These are phyloP conservation scores for Solea senegalensis DNA, from an alignment of 2,113 vertebrate genomes.

Conservation along the genomic window DNA sequence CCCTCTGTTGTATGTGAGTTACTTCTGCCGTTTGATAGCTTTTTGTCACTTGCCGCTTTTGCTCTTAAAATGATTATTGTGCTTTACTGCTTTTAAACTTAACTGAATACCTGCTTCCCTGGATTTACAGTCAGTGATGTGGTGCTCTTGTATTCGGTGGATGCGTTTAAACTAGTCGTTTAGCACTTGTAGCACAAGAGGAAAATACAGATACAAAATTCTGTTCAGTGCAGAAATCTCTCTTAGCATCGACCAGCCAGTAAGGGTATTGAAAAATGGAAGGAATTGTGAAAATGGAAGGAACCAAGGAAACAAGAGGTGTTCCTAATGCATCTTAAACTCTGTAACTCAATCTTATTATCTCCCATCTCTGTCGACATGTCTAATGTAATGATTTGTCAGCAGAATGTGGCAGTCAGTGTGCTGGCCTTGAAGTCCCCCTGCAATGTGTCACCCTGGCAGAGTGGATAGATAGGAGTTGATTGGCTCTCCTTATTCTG, in stretches of 20 bases:
- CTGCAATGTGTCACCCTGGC: conserved; percentile 73
- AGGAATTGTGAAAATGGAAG: conserved; percentile 46
- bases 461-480: conserved; percentile 72
- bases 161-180: background rate
- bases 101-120: background rate
- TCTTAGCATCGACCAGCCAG: conserved; percentile 11
- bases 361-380: conserved; percentile 63
- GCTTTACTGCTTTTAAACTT: too few species aligned
- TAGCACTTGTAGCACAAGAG: background rate
- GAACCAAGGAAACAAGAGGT: conserved; percentile 43
- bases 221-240: conserved; percentile 8
- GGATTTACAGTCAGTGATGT: background rate
- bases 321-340: conserved; percentile 70
- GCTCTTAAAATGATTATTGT: too few species aligned
- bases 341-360: conserved; percentile 73
- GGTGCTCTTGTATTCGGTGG: background rate
- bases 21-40: background rate
- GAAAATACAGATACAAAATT: conserved; percentile 9
- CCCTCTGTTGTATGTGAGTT: background rate
- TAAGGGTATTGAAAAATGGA: conserved; percentile 31
- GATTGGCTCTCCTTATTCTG: conserved; percentile 80
- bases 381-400: conserved; percentile 80
- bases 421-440: conserved; percentile 71
- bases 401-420: conserved; percentile 62
- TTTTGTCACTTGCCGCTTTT: conserved; percentile 2